Base-by-base conservation (phyloP, 2,888 invertebrate genomes). In the Rhamphomyia laevipes region DNA sequence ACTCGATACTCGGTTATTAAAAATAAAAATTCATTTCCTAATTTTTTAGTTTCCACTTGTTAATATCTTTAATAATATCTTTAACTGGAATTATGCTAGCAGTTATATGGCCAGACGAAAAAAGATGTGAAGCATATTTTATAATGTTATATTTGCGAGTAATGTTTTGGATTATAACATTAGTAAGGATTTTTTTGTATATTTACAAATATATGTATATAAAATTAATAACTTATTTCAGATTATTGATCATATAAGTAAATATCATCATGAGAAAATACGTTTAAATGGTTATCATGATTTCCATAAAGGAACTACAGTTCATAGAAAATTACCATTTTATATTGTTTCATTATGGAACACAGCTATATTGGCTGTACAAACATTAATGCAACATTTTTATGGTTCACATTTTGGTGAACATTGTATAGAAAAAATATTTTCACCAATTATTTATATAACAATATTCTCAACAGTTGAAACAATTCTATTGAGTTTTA, bases 221-320 rank as follows among this genome's bases (percentile, higher is more conserved):
- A n/a, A n/a, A n/a, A n/a, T n/a, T n/a, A n/a, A n/a, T n/a, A n/a
- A n/a, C n/a, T n/a, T 2, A 46, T 64, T 17, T 57, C n/a, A 80
- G 80, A 56, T 77, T 21, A 65, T 78, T 49, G 77, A 82, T 66
- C 75, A 77, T 59, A 62, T 77, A 45, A 67, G 77, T 1, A 77
- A 77, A 61, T 66, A 66, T 31, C 75, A 73, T 57, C 84, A 84
- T 59, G 76, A 80, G 52, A 68, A 73, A 53, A 63, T 82, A 38
- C 72, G 81, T 50, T 69, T 82, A 53, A 75, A 76, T 59, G 83
- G 84, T 3, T 82, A 82, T 59, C 72, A 82, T 50, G 81, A 83
- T 46, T 83, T 83, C 61, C 78, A 82, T 63, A 77, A 80, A 51
- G 73, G 76, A 10, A 80, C 77, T 0, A 73, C 74, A 55, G 70